Percentiles rank a stretch among this genome's conserved stretches.
Evolutionary conservation across 2,888 invertebrate species (phyloP).

Genomic region (Mesodorylaimus sp.): DNA sequence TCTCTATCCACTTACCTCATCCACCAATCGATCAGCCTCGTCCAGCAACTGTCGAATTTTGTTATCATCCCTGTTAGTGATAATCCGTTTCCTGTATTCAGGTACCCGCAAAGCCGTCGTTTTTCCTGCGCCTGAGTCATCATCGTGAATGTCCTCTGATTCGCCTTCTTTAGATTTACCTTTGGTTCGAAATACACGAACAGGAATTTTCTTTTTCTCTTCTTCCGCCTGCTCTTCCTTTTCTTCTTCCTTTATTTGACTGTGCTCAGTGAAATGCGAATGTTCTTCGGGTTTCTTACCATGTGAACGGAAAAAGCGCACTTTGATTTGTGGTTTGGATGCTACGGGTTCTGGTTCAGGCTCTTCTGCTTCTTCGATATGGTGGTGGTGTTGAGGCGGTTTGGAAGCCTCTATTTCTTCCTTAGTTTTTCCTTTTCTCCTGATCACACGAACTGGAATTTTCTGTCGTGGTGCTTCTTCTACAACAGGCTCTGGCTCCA

Average conservation of each 20-base stretch:
- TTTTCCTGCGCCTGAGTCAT: not conserved
- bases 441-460: too few relatives aligned
- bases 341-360: too few relatives aligned
- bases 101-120: not conserved
- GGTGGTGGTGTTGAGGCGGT: too few relatives aligned
- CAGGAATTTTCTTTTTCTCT: not conserved
- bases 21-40: slow-evolving; percentile 21
- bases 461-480: too few relatives aligned
- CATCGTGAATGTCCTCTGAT: not conserved
- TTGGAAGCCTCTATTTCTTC: too few relatives aligned
- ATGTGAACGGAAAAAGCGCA: too few relatives aligned
- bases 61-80: slow-evolving; percentile 25
- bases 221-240: not conserved
- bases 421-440: too few relatives aligned
- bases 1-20: slow-evolving; percentile 16
- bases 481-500: too few relatives aligned
- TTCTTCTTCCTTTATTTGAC: not conserved
- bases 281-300: not conserved
- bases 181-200: not conserved
- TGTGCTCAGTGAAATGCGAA: not conserved
- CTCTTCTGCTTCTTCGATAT: too few relatives aligned
- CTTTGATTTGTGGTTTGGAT: too few relatives aligned
- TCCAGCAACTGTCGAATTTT: slow-evolving; percentile 24
- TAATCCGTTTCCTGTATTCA: slow-evolving; percentile 15
- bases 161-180: not conserved